Percentiles rank a stretch among this genome's conserved stretches.
These are phyloP conservation scores for Corvus cornix DNA, from an alignment of 2,113 vertebrate species.

Conservation along the genomic window DNA sequence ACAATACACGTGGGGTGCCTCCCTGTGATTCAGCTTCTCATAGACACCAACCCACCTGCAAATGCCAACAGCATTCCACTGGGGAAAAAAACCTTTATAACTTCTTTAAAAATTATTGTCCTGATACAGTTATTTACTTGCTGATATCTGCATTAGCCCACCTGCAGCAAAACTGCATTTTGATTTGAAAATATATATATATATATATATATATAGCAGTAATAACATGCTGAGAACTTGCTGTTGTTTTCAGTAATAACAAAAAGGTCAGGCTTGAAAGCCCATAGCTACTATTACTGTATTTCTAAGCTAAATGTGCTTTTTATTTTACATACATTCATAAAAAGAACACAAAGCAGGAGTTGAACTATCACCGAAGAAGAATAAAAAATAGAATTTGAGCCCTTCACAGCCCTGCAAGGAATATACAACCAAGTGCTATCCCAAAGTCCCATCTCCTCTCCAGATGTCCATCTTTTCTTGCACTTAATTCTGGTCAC, in stretches of 20 bases:
- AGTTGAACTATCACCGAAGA: not conserved
- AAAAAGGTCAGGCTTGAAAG: slow-evolving; percentile 4
- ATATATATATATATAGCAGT: not conserved
- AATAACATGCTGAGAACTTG: not conserved
- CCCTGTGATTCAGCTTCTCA: not conserved
- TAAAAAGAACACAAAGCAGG: not conserved
- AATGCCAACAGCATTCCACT: not conserved
- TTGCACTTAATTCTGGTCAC: slow-evolving; percentile 51
- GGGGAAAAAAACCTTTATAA: rapidly evolving
- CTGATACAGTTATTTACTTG: not conserved
- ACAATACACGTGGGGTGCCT: rapidly evolving
- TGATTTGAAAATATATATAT: not conserved
- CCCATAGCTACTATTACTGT: not conserved
- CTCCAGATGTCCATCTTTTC: slow-evolving; percentile 55
- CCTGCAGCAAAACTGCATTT: not conserved
- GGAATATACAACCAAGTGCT: not conserved
- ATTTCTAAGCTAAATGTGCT: not conserved
- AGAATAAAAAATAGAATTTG: not conserved
- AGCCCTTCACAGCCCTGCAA: not conserved
- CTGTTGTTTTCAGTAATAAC: slow-evolving; percentile 22
- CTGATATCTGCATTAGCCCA: not conserved
- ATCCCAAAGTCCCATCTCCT: not conserved
- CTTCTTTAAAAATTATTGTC: not conserved
- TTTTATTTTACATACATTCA: not conserved
- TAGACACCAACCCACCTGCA: not conserved